These are phyloP conservation scores for Chelidonichthys spinosus DNA, from an alignment of 2,797 vertebrate genomes.

Conservation along the genomic window DNA sequence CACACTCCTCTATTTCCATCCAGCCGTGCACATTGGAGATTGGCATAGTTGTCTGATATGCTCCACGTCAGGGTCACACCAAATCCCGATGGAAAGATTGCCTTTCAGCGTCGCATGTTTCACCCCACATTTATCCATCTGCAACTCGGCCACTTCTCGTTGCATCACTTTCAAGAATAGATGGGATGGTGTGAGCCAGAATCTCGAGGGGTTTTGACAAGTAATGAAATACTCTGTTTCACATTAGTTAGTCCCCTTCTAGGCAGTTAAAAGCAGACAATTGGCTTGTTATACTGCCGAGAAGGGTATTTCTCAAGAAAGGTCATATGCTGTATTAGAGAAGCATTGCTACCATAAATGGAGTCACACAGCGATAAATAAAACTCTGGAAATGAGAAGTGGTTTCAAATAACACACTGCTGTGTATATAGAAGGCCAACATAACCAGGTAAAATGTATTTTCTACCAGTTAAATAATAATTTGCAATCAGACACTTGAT, in stretches of 20 bases:
- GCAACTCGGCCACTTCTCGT: conserved; percentile 23
- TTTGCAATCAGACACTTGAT: conserved; percentile 35
- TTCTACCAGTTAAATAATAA: conserved; percentile 15
- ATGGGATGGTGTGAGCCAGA: not conserved
- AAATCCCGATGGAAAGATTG: conserved; percentile 47
- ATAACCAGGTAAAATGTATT: not conserved
- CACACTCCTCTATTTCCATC: conserved; percentile 47
- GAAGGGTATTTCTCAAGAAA: not conserved
- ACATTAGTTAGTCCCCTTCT: conserved; percentile 4
- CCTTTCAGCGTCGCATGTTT: conserved; percentile 53
- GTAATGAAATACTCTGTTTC: conserved; percentile 5
- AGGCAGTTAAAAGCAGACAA: conserved; percentile 1
- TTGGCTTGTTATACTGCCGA: conserved; percentile 12
- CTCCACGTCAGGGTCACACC: conserved; percentile 45
- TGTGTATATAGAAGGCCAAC: not conserved
- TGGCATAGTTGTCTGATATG: conserved; percentile 19
- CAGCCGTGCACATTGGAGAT: conserved; percentile 20
- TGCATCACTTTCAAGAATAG: conserved; percentile 28
- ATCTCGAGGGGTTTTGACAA: conserved; percentile 7
- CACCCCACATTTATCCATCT: conserved; percentile 26
- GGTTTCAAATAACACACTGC: not conserved
- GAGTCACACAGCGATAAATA: conserved; percentile 1
- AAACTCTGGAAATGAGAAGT: not conserved
- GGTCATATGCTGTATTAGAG: not conserved
- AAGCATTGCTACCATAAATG: not conserved